A percentile compares a stretch with the other conserved stretches of the same genome.
Conservation (phyloP, 2,797 vertebrate species). For the Diplodus puntazzo region DNA sequence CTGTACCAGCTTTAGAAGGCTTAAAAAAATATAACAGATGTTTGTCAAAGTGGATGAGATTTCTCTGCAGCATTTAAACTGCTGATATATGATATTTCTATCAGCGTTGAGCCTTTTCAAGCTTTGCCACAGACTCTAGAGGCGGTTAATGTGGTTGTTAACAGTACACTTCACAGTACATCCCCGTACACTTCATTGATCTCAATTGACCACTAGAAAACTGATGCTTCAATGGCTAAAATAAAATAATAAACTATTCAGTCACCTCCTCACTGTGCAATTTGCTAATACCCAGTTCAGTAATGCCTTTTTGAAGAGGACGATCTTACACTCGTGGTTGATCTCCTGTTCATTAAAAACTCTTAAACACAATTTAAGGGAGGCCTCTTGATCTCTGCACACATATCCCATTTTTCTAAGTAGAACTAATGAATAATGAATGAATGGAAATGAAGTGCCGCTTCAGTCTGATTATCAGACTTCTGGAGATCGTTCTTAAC, state of each 20-base stretch:
- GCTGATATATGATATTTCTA: no score
- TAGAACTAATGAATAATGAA: neutral
- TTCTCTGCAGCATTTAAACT: neutral
- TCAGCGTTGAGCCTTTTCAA: neutral
- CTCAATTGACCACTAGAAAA: neutral
- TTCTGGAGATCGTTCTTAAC: neutral
- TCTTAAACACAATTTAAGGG: neutral
- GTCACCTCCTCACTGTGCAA: no score
- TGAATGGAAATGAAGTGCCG: neutral
- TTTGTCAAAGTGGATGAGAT: no score
- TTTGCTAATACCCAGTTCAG: no score
- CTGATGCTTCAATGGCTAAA: no score
- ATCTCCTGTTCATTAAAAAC: neutral
- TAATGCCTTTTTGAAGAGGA: neutral
- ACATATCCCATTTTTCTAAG: neutral
- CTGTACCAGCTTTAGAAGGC: neutral
- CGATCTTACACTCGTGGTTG: neutral
- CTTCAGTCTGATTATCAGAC: neutral
- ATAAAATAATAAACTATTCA: no score
- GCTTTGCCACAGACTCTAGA: neutral
- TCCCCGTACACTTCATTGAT: neutral
- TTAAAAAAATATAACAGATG: neutral
- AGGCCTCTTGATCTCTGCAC: neutral
- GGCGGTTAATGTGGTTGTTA: no score
- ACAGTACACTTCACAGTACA: no score